Evolutionary conservation across 2,888 invertebrate species (phyloP).

Genomic region (Orthonychiurus folsomi): DNA sequence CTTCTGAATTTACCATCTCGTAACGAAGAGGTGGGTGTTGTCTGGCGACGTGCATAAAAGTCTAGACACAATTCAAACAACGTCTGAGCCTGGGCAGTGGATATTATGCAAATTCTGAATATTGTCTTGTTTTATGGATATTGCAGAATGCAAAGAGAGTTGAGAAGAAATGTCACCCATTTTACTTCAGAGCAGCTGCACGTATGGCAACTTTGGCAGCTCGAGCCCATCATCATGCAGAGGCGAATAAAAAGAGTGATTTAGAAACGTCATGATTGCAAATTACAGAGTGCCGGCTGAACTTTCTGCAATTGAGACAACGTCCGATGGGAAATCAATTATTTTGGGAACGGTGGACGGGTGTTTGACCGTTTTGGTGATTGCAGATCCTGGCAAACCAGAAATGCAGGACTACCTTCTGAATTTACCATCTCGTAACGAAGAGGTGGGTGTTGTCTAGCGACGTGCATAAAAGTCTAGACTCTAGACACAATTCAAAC

Average conservation of each 20-base stretch:
- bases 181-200: conserved; percentile 35
- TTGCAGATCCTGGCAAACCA: conserved; percentile 60
- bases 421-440: conserved; percentile 62
- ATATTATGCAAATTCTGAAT: background rate
- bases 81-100: too few relatives aligned
- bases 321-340: conserved; percentile 69
- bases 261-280: conserved; percentile 65
- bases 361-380: conserved; percentile 72
- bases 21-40: conserved; percentile 57
- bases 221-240: conserved; percentile 21
- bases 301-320: conserved; percentile 75
- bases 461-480: too few relatives aligned
- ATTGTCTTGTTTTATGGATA: conserved; percentile 1
- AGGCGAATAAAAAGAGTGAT: background rate
- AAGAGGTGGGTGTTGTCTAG: too few relatives aligned
- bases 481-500: too few relatives aligned
- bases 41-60: too few relatives aligned
- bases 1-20: conserved; percentile 60
- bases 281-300: conserved; percentile 87
- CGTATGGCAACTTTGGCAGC: conserved; percentile 36
- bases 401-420: conserved; percentile 57
- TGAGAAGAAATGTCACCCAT: conserved; percentile 25
- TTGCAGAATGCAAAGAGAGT: conserved; percentile 31
- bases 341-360: conserved; percentile 89
- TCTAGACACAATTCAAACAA: too few relatives aligned